Percentiles rank a stretch among this genome's conserved stretches.
These are phyloP conservation scores for Zaprionus nigranus DNA, from an alignment of 1,140 invertebrate species.

Conservation along the genomic window DNA sequence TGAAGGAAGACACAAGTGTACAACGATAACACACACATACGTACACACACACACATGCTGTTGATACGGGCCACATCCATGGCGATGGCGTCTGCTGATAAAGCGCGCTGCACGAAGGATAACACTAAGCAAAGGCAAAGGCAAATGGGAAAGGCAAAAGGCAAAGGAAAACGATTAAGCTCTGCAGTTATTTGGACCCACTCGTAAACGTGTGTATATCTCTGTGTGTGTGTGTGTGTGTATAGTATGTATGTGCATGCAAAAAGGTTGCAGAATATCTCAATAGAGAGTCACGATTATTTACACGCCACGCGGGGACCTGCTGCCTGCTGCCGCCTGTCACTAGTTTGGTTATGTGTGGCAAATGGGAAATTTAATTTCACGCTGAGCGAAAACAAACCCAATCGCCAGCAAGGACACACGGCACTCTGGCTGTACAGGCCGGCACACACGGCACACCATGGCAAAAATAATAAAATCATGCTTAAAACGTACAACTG, in stretches of 20 bases:
- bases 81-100: constrained; percentile 76
- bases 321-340: not conserved
- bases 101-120: constrained; percentile 67
- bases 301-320: constrained; percentile 40
- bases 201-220: not conserved
- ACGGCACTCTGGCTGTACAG: not conserved
- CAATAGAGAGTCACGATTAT: constrained; percentile 62
- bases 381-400: constrained; percentile 76
- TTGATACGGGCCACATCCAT: constrained; percentile 42
- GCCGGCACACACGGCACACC: constrained; percentile 5
- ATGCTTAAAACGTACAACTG: constrained; percentile 62
- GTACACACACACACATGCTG: not conserved
- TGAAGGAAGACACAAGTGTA: constrained; percentile 53
- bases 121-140: constrained; percentile 23
- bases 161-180: constrained; percentile 49
- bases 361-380: constrained; percentile 81
- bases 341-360: constrained; percentile 27
- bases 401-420: constrained; percentile 52
- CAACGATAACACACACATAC: constrained; percentile 30
- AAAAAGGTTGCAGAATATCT: constrained; percentile 61
- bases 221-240: not conserved
- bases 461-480: constrained; percentile 71
- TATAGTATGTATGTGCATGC: constrained; percentile 27
- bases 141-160: not conserved
- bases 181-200: constrained; percentile 47